Base-by-base conservation (phyloP, 2,888 invertebrate genomes). In the Laothoe populi region DNA sequence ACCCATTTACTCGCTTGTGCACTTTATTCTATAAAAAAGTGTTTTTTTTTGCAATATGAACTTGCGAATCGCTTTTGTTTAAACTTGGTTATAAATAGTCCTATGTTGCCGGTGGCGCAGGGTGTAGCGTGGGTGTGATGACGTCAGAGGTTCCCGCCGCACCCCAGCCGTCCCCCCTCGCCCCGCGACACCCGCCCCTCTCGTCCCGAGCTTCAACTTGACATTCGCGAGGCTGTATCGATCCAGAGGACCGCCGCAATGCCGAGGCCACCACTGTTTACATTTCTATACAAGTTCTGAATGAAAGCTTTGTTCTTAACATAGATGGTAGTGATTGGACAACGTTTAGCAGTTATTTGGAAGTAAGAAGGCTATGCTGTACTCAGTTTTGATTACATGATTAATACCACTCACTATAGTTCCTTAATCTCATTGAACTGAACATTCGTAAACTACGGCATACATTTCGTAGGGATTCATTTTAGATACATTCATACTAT, bases 181-280 rank as follows among this genome's bases (percentile, higher is more conserved):
- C 57, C 35, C 59, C 4, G 38, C 24, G n/a, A 23, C 35, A 46
- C 31, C 38, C 45, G 40, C 23, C 49, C 46, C 46, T 66, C 68
- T 64, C 63, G 48, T 21, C 67, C 72, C 81, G 77, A 79, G 76
- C 79, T 80, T 84, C 82, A 85, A 85, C 85, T 84, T 85, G 85
- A 85, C 84, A 84, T 84, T 84, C 82, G 78, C 77, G 59, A 71
- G 69, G 78, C 81, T 78, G 73, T 82, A 84, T 84, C 79, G 84
- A 84, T 82, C 72, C 19, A 63, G 67, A 75, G 61, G 65, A 66
- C 62, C 69, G 57, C 78, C 73, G 77, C 80, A 76, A 75, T 77
- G 77, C 78, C 79, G 83, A 79, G 82, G 78, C 70, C 74, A 72
- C 44, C 23, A 42, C 63, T 82, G 82, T 83, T 83, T 83, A 82